A percentile compares a stretch with the other conserved stretches of the same genome.
Conservation (phyloP, 2,113 vertebrate genomes). For the Diadophis punctatus region DNA sequence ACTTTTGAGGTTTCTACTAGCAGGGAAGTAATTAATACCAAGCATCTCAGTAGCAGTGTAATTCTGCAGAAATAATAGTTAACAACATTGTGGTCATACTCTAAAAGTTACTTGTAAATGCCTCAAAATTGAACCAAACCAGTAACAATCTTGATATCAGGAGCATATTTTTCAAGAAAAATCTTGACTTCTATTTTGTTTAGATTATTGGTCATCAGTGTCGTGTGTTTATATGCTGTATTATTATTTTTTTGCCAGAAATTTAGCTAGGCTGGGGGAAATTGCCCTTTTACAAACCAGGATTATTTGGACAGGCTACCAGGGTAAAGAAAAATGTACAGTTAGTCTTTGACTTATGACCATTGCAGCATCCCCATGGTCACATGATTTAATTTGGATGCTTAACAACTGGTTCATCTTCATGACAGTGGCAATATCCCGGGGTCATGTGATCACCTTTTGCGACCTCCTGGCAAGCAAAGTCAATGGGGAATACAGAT, state of each 20-base stretch:
- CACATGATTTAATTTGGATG: too few species aligned
- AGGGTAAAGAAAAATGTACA: slow-evolving; percentile 2
- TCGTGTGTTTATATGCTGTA: slow-evolving; percentile 47
- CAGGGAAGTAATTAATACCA: slow-evolving; percentile 70
- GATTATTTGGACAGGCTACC: slow-evolving; percentile 6
- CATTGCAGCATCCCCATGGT: too few species aligned
- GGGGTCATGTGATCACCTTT: too few species aligned
- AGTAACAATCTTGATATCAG: slow-evolving; percentile 72
- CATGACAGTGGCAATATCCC: too few species aligned
- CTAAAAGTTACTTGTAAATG: slow-evolving; percentile 77
- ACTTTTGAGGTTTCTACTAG: slow-evolving; percentile 71
- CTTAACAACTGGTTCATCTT: too few species aligned
- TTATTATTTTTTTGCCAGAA: slow-evolving; percentile 43
- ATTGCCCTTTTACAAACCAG: slow-evolving; percentile 44
- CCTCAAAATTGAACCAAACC: slow-evolving; percentile 73
- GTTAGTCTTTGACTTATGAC: too few species aligned
- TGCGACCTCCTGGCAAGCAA: too few species aligned
- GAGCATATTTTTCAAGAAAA: slow-evolving; percentile 60
- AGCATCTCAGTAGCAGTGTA: slow-evolving; percentile 91
- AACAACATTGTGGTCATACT: slow-evolving; percentile 77
- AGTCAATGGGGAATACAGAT: too few species aligned
- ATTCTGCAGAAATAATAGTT: slow-evolving; percentile 88
- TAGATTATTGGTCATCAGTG: slow-evolving; percentile 59
- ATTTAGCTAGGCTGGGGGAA: slow-evolving; percentile 20
- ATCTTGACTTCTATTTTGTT: slow-evolving; percentile 49